phyloP scores from a whole-genome alignment of 2,797 vertebrate species.

The Poecilia wingei region DNA sequence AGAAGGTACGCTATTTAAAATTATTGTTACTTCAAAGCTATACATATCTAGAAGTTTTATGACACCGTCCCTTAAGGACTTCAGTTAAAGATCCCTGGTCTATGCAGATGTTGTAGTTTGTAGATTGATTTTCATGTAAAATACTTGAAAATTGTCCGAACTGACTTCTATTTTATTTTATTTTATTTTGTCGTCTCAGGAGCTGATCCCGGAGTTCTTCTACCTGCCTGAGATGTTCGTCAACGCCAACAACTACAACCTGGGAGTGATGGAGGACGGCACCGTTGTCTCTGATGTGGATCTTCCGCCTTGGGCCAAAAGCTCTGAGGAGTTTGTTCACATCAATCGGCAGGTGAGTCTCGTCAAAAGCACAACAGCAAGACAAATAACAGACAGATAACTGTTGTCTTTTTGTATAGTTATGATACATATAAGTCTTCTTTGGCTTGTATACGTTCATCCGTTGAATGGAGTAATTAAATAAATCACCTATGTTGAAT shows the following conservation, averaged over 20 bases:
- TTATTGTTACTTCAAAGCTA: neutral
- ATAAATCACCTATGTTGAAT: neutral
- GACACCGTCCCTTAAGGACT: neutral
- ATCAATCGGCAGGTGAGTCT: conserved; percentile 93
- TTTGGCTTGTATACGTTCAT: neutral
- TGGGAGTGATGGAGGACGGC: conserved; percentile 98
- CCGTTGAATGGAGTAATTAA: neutral
- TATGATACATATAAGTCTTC: neutral
- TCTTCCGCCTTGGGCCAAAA: conserved; percentile 98
- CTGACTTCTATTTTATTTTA: conserved; percentile 6
- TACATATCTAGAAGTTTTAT: neutral
- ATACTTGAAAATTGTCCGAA: neutral
- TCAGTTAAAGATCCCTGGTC: neutral
- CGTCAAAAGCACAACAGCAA: neutral
- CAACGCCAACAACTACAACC: conserved; percentile 94
- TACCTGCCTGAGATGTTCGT: conserved; percentile 99
- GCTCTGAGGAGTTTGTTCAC: conserved; percentile 95
- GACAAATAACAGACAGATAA: neutral
- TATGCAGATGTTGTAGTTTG: neutral
- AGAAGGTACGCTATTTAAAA: neutral
- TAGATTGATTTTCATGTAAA: neutral
- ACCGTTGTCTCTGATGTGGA: conserved; percentile 94
- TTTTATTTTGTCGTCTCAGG: conserved; percentile 79
- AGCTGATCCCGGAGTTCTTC: conserved; percentile 98
- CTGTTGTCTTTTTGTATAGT: neutral